Evolutionary conservation across 1,140 invertebrate species (phyloP).

Genomic region (Harpegnathos saltator): DNA sequence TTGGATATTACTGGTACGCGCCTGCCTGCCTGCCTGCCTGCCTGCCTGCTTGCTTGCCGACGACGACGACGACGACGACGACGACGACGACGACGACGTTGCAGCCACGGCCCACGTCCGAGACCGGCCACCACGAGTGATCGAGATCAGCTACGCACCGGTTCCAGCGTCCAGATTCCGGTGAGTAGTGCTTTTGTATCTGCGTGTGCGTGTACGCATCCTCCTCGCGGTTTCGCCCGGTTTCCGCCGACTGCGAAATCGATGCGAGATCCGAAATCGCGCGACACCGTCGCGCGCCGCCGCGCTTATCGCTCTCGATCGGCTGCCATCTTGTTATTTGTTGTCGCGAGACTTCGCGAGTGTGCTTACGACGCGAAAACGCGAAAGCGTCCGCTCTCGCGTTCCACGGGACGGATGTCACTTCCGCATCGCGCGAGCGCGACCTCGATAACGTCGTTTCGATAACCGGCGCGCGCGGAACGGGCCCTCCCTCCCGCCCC

Average conservation of each 20-base stretch:
- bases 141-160: background rate
- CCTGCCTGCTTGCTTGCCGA: too few species aligned
- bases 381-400: background rate
- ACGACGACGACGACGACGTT: too few species aligned
- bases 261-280: conserved; percentile 39
- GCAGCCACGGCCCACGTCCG: too few species aligned
- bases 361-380: conserved; percentile 3
- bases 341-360: conserved; percentile 43
- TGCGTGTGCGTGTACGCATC: background rate
- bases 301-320: conserved; percentile 48
- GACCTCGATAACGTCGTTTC: too few species aligned
- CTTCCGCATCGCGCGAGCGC: too few species aligned
- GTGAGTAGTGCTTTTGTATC: conserved; percentile 29
- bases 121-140: background rate
- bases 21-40: too few species aligned
- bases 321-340: conserved; percentile 55
- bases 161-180: background rate
- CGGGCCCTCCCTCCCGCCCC: too few species aligned
- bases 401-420: too few species aligned
- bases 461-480: too few species aligned
- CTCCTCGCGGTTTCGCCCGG: background rate
- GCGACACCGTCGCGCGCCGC: conserved; percentile 38
- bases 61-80: too few species aligned
- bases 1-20: conserved; percentile 29
- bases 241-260: conserved; percentile 42